These are phyloP conservation scores for Phocides pigmalion DNA, from an alignment of 1,140 invertebrate species.

Conservation along the genomic window DNA sequence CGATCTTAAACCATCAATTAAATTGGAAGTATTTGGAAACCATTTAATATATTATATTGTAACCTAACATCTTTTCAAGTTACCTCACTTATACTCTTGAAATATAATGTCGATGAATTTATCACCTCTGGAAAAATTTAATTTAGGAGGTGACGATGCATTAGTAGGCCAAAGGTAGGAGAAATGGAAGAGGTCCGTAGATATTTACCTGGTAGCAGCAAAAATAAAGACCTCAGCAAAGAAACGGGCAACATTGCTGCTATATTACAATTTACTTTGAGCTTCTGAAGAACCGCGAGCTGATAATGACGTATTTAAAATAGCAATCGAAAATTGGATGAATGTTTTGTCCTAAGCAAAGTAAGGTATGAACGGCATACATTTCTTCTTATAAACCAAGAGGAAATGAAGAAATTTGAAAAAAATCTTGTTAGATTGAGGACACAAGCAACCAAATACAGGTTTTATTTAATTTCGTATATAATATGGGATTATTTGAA, in stretches of 20 bases:
- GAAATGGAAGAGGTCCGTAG: conserved; percentile 12
- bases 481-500: not conserved
- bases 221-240: not conserved
- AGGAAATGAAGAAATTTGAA: too few relatives aligned
- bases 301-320: not conserved
- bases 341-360: not conserved
- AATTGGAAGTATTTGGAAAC: not conserved
- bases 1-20: too few relatives aligned
- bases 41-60: not conserved
- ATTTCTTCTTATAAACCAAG: not conserved
- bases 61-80: conserved; percentile 6
- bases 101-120: conserved; percentile 6
- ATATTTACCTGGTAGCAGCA: conserved; percentile 15
- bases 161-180: not conserved
- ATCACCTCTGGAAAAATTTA: conserved; percentile 2
- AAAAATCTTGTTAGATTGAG: too few relatives aligned
- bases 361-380: not conserved
- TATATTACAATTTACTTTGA: conserved; percentile 36
- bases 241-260: conserved; percentile 18
- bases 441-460: too few relatives aligned
- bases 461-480: not conserved
- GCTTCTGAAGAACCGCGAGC: conserved; percentile 5
- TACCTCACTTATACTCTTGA: not conserved
- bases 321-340: not conserved
- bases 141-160: conserved; percentile 6